Conservation (phyloP, 2,888 invertebrate genomes). For the Hyppa rectilinea region DNA sequence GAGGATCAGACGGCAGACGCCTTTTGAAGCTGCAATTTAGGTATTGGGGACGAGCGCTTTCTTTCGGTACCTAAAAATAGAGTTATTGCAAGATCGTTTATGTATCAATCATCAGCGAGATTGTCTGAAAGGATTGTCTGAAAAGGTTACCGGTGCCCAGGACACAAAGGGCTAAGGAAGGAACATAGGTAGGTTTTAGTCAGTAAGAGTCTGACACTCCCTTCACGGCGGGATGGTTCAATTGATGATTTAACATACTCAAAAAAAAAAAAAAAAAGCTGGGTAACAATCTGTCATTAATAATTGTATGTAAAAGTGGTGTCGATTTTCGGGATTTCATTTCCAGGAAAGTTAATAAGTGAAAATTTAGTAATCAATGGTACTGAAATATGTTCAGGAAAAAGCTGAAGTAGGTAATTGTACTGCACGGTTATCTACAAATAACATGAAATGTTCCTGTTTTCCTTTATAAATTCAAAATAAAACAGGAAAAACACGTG, state of each 20-base stretch:
- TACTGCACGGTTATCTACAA: neutral
- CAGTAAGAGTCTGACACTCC: too few relatives aligned
- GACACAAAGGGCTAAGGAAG: too few relatives aligned
- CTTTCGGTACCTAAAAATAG: conserved; percentile 7
- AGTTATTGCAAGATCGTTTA: neutral
- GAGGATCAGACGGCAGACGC: conserved; percentile 84
- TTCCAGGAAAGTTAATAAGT: neutral
- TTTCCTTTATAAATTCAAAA: neutral
- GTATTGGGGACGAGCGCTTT: conserved; percentile 10
- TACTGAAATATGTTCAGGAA: neutral
- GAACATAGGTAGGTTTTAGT: too few relatives aligned
- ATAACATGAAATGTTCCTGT: neutral
- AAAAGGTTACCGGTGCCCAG: too few relatives aligned
- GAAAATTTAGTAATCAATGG: neutral
- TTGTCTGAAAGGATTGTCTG: too few relatives aligned
- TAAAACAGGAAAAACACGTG: neutral
- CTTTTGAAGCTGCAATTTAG: conserved; percentile 58
- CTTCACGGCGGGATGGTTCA: too few relatives aligned
- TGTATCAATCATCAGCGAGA: too few relatives aligned
- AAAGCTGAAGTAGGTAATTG: neutral
- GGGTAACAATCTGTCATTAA: neutral
- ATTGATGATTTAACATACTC: too few relatives aligned
- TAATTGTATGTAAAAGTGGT: neutral
- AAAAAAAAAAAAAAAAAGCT: too few relatives aligned
- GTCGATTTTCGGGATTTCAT: neutral